These are phyloP conservation scores for Podargus strigoides DNA, from an alignment of 2,797 vertebrate genomes.

Conservation along the genomic window DNA sequence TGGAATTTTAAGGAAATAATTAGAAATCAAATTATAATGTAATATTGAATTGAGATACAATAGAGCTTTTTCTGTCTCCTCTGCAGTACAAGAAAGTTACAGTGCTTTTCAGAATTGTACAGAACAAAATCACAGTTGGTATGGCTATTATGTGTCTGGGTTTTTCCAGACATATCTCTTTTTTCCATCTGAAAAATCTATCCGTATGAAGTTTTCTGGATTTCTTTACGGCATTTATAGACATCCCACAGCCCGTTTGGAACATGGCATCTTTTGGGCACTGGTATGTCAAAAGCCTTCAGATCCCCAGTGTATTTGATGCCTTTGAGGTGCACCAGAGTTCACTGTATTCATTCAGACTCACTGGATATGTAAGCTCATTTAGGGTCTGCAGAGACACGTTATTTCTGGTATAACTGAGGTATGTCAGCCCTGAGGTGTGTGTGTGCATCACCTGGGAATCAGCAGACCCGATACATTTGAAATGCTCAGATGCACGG, in stretches of 20 bases:
- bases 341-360: accelerated
- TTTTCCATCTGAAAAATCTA: background rate
- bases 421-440: background rate
- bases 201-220: background rate
- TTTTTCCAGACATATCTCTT: background rate
- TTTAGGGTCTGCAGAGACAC: background rate
- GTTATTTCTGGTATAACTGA: background rate
- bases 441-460: accelerated
- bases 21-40: background rate
- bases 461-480: background rate
- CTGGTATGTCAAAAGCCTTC: background rate
- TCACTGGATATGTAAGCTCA: accelerated
- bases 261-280: background rate
- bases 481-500: background rate
- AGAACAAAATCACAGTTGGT: background rate
- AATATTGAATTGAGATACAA: background rate
- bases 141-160: background rate
- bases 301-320: too few species aligned
- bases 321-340: background rate
- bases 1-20: background rate
- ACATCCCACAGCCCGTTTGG: background rate
- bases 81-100: accelerated
- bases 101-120: background rate
- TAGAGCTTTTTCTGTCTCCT: background rate
- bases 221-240: background rate